Conservation (phyloP, 1,140 invertebrate genomes). For the Argopecten irradians region DNA sequence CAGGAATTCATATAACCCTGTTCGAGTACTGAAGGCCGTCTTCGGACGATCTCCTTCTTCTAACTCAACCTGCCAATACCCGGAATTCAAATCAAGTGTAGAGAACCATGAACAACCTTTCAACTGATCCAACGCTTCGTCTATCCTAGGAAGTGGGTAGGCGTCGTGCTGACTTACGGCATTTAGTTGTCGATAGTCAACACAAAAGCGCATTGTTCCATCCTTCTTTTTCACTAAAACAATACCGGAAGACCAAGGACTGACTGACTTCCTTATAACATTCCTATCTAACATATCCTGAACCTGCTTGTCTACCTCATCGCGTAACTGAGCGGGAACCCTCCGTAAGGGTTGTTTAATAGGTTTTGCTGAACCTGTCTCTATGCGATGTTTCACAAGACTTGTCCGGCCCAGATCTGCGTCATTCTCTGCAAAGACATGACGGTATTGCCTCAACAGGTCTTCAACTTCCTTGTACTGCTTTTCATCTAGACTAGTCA, state of each 20-base stretch:
- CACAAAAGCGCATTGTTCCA: constrained; percentile 66
- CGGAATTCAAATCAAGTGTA: constrained; percentile 73
- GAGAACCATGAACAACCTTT: constrained; percentile 74
- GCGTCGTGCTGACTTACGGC: no score
- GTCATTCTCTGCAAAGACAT: constrained; percentile 27
- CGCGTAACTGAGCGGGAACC: neutral
- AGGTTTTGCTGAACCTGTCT: constrained; percentile 33
- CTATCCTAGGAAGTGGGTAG: no score
- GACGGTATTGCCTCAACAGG: neutral
- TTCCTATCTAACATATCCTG: constrained; percentile 53
- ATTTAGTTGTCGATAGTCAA: no score
- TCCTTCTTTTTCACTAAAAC: constrained; percentile 44
- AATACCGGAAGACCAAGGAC: constrained; percentile 35
- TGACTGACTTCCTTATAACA: constrained; percentile 30
- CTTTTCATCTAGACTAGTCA: neutral
- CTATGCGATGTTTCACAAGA: constrained; percentile 32
- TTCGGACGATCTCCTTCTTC: constrained; percentile 27
- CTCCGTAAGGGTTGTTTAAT: constrained; percentile 39
- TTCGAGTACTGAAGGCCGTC: constrained; percentile 26
- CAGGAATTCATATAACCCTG: neutral
- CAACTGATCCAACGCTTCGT: no score
- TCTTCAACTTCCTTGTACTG: neutral
- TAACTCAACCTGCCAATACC: constrained; percentile 74
- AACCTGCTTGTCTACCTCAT: constrained; percentile 40
- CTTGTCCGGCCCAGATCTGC: constrained; percentile 30